phyloP scores from a whole-genome alignment of 2,888 invertebrate species.

The Trilocha varians region DNA sequence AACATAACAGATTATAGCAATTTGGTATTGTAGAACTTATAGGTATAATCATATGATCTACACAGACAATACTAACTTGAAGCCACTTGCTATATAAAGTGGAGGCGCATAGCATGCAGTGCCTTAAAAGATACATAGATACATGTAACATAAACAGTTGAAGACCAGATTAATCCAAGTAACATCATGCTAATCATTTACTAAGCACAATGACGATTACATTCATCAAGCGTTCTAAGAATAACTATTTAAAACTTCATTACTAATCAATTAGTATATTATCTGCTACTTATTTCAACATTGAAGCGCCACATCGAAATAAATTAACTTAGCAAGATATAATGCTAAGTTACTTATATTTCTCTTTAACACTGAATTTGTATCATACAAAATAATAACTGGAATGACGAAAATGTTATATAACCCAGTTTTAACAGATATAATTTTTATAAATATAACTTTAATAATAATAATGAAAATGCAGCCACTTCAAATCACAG shows the following conservation, averaged over 20 bases:
- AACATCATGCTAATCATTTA: constrained; percentile 64
- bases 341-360: too few species aligned
- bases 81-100: constrained; percentile 16
- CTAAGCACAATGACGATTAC: constrained; percentile 72
- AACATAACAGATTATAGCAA: constrained; percentile 47
- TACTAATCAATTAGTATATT: constrained; percentile 54
- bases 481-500: constrained; percentile 68
- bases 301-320: constrained; percentile 58
- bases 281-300: constrained; percentile 63
- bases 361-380: too few species aligned
- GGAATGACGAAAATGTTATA: too few species aligned
- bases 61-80: constrained; percentile 8
- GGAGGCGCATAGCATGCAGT: constrained; percentile 15
- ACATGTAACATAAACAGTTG: constrained; percentile 20
- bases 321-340: constrained; percentile 12
- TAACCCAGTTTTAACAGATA: too few species aligned
- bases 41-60: constrained; percentile 8
- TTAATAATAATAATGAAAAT: constrained; percentile 52
- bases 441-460: too few species aligned
- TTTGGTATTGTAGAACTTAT: not conserved
- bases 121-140: constrained; percentile 24
- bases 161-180: constrained; percentile 48
- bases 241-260: constrained; percentile 51
- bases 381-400: too few species aligned
- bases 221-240: constrained; percentile 69